Evolutionary conservation across 1,140 invertebrate species (phyloP).

Genomic region (Hormaphis cornu): DNA sequence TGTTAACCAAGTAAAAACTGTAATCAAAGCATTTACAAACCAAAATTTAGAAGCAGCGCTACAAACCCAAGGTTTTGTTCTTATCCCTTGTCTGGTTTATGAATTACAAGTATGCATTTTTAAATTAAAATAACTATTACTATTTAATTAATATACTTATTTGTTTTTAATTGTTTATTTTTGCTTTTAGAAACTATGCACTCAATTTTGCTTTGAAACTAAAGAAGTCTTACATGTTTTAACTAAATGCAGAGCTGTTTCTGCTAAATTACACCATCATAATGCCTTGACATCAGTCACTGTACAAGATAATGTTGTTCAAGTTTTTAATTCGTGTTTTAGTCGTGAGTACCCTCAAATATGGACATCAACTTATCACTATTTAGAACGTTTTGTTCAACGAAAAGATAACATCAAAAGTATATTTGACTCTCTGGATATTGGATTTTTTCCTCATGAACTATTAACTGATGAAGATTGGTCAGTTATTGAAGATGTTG

Average conservation of each 20-base stretch:
- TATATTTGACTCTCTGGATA: constrained; percentile 42
- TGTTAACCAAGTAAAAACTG: constrained; percentile 45
- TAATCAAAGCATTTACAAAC: constrained; percentile 43
- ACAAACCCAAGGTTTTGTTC: constrained; percentile 39
- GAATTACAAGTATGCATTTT: constrained; percentile 42
- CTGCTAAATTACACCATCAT: constrained; percentile 43
- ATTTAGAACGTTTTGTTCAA: constrained; percentile 46
- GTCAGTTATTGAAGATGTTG: constrained; percentile 46
- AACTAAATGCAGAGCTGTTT: constrained; percentile 44
- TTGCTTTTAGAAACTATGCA: constrained; percentile 40
- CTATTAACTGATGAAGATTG: constrained; percentile 43
- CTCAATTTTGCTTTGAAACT: constrained; percentile 45
- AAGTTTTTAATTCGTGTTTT: constrained; percentile 41
- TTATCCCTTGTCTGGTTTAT: constrained; percentile 46
- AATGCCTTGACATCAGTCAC: constrained; percentile 40
- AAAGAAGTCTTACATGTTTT: constrained; percentile 42
- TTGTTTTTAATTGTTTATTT: background rate
- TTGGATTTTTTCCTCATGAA: constrained; percentile 39
- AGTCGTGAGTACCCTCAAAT: constrained; percentile 44
- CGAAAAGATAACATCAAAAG: constrained; percentile 42
- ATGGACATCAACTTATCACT: constrained; percentile 48
- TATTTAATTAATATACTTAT: background rate
- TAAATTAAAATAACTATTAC: background rate
- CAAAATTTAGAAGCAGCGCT: constrained; percentile 42
- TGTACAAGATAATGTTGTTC: constrained; percentile 45